A percentile compares a stretch with the other conserved stretches of the same genome.
Conservation (phyloP, 2,797 vertebrate species). For the Lepilemur septentrionalis region DNA sequence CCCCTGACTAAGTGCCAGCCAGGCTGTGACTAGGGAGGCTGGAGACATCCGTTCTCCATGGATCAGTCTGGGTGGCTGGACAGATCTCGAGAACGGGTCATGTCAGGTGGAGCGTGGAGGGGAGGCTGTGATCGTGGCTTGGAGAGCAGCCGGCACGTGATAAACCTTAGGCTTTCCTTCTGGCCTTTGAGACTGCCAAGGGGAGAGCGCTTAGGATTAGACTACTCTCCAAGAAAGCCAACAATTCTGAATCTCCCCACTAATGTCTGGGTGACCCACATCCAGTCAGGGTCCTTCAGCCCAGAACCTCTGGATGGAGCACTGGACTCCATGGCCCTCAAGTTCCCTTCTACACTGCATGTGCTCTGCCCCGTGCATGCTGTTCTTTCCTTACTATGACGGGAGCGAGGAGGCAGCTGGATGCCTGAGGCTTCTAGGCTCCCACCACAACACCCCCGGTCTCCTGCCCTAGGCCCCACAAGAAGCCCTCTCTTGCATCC, state of each 20-base stretch:
- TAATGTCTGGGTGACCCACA: not conserved
- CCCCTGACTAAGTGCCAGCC: not conserved
- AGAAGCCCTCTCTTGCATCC: not conserved
- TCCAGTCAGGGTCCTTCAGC: too few relatives aligned
- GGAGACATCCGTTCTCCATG: not conserved
- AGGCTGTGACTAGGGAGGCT: not conserved
- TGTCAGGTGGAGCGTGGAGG: not conserved
- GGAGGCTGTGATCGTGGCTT: not conserved
- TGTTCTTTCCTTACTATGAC: not conserved
- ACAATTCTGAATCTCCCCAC: too few relatives aligned
- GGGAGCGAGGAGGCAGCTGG: not conserved
- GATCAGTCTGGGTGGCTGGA: not conserved
- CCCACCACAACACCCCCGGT: not conserved
- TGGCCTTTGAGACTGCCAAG: not conserved
- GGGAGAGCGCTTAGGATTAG: not conserved
- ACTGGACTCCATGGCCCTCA: not conserved
- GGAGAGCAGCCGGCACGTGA: not conserved
- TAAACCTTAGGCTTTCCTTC: not conserved
- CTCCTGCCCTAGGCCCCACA: not conserved
- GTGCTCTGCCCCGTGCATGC: fast-evolving
- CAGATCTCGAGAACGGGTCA: not conserved
- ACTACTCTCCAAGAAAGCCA: not conserved
- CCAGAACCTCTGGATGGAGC: not conserved
- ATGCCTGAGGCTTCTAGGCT: not conserved
- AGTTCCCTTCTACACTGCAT: not conserved